Evolutionary conservation across 2,113 vertebrate genomes (phyloP).

Genomic region (Chaenocephalus aceratus): DNA sequence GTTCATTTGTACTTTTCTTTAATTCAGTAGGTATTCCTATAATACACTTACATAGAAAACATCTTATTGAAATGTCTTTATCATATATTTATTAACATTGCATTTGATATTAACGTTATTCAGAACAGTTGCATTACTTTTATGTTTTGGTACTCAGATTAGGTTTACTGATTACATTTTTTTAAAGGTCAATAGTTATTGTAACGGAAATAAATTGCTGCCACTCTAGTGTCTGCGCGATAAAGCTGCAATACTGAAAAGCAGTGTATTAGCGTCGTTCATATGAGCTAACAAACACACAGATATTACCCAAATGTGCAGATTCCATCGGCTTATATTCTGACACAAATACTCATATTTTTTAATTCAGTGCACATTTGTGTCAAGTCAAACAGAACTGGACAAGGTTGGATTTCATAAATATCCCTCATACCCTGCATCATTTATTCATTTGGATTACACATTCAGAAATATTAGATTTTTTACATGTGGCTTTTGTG

Average conservation of each 20-base stretch:
- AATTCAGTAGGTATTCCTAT: too few species aligned
- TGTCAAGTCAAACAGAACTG: not conserved
- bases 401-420: not conserved
- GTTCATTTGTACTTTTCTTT: too few species aligned
- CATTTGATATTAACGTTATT: too few species aligned
- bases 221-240: not conserved
- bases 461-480: not conserved
- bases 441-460: not conserved
- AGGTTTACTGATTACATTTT: too few species aligned
- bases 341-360: not conserved
- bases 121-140: too few species aligned
- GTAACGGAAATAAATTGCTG: not conserved
- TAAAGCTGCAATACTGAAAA: not conserved
- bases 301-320: not conserved
- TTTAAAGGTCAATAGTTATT: too few species aligned
- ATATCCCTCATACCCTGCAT: not conserved
- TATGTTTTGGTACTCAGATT: too few species aligned
- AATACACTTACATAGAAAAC: too few species aligned
- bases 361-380: slow-evolving; percentile 1
- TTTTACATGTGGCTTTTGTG: not conserved
- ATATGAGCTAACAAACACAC: not conserved
- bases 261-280: too few species aligned
- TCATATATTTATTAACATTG: too few species aligned
- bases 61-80: too few species aligned
- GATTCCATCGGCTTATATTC: not conserved